phyloP scores from a whole-genome alignment of 2,113 vertebrate genomes.

The Promerops cafer region DNA sequence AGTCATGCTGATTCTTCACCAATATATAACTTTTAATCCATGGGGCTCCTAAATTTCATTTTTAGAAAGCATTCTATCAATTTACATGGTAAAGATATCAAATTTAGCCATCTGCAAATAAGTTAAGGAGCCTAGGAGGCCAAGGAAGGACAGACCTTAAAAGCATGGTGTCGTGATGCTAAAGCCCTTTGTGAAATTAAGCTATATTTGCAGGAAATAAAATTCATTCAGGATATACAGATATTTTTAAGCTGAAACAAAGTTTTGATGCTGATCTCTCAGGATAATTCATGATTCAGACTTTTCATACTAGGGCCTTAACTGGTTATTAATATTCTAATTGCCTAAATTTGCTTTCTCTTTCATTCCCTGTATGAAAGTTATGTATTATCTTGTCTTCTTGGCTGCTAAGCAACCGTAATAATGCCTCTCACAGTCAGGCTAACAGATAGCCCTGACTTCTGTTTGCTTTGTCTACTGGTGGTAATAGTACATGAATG shows the following conservation, averaged over 20 bases:
- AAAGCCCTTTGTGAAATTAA: neutral
- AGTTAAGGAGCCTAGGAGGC: neutral
- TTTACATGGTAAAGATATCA: neutral
- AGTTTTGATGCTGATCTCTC: neutral
- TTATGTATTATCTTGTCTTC: neutral
- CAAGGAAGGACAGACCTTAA: neutral
- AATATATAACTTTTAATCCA: neutral
- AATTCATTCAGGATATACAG: neutral
- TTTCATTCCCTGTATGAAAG: neutral
- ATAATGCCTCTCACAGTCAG: neutral
- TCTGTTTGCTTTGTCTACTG: neutral
- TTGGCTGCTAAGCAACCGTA: conserved; percentile 1
- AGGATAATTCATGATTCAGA: neutral
- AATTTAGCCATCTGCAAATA: neutral
- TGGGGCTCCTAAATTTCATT: neutral
- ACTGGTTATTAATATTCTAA: neutral
- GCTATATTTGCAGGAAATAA: neutral
- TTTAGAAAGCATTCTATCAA: neutral
- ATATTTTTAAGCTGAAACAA: neutral
- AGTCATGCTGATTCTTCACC: neutral
- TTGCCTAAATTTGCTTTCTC: neutral
- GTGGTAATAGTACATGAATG: neutral
- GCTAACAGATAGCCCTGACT: neutral
- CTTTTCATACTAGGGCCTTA: neutral
- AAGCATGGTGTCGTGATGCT: neutral